Evolutionary conservation across 2,888 invertebrate genomes (phyloP).

Genomic region (Nycteola revayana): DNA sequence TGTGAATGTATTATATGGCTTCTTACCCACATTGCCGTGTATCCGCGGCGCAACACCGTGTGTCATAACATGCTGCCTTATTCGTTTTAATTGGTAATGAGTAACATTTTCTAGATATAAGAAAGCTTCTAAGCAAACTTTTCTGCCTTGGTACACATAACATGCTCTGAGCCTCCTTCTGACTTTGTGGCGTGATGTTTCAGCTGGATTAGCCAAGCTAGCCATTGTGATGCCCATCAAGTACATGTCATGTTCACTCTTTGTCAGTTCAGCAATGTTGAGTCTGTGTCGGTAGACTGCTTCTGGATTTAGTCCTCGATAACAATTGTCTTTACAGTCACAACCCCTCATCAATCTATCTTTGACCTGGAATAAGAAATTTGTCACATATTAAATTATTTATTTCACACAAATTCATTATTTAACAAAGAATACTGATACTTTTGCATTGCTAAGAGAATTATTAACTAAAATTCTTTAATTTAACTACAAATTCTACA

Average conservation of each 20-base stretch:
- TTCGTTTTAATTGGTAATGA: slow-evolving; percentile 89
- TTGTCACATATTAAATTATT: too few relatives aligned
- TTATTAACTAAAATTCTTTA: too few relatives aligned
- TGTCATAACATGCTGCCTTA: slow-evolving; percentile 89
- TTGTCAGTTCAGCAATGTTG: slow-evolving; percentile 90
- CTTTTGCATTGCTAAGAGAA: too few relatives aligned
- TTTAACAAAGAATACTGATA: too few relatives aligned
- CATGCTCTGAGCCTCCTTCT: slow-evolving; percentile 87
- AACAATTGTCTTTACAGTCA: slow-evolving; percentile 90
- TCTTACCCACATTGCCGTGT: slow-evolving; percentile 90
- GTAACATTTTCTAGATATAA: slow-evolving; percentile 90
- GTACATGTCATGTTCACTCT: slow-evolving; percentile 92
- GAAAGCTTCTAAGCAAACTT: slow-evolving; percentile 90
- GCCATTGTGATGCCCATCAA: slow-evolving; percentile 93
- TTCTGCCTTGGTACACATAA: slow-evolving; percentile 89
- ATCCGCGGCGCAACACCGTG: slow-evolving; percentile 90
- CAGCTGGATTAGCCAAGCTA: slow-evolving; percentile 88
- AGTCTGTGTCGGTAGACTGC: slow-evolving; percentile 88
- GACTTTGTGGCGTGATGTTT: slow-evolving; percentile 87
- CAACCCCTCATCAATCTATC: slow-evolving; percentile 87
- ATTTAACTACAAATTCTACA: too few relatives aligned
- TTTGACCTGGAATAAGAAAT: slow-evolving; percentile 86
- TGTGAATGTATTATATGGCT: slow-evolving; percentile 90
- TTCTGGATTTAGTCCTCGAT: slow-evolving; percentile 87
- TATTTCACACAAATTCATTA: too few relatives aligned